A percentile compares a stretch with the other conserved stretches of the same genome.
Conservation (phyloP, 1,140 invertebrate species). For the Anastrepha obliqua region DNA sequence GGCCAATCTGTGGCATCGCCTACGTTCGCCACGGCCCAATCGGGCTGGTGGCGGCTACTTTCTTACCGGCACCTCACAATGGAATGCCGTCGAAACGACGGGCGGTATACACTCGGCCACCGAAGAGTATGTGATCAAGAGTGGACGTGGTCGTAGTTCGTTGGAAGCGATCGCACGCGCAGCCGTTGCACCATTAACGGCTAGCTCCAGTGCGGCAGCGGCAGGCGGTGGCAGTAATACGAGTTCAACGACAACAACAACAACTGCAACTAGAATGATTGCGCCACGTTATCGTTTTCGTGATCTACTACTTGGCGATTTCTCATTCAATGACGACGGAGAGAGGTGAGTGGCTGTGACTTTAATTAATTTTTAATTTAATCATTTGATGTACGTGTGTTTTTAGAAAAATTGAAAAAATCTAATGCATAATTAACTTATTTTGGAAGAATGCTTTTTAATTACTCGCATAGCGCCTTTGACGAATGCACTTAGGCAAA, state of each 20-base stretch:
- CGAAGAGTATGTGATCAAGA: constrained; percentile 72
- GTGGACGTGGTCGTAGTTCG: constrained; percentile 25
- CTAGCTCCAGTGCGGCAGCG: constrained; percentile 20
- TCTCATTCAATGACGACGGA: constrained; percentile 85
- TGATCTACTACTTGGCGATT: constrained; percentile 86
- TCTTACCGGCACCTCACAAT: constrained; percentile 64
- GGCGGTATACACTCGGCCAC: constrained; percentile 54
- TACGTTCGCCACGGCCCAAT: constrained; percentile 74
- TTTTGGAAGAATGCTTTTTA: no score
- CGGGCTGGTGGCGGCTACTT: constrained; percentile 73
- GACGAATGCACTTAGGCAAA: no score
- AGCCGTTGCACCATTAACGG: constrained; percentile 58
- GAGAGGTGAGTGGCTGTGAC: constrained; percentile 78
- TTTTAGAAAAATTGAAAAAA: not conserved
- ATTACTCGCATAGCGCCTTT: no score
- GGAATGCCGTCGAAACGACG: constrained; percentile 51
- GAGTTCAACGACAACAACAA: constrained; percentile 54
- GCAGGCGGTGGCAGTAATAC: not conserved
- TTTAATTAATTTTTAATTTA: no score
- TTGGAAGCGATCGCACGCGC: constrained; percentile 10
- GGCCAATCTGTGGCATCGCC: constrained; percentile 73
- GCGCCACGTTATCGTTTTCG: constrained; percentile 82
- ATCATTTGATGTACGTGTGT: not conserved
- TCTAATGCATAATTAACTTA: not conserved
- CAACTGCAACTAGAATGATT: constrained; percentile 65